Evolutionary conservation across 2,888 invertebrate species (phyloP), one percentile per base, ranked within the genome.

Genomic region (Heliconius hortense): DNA sequence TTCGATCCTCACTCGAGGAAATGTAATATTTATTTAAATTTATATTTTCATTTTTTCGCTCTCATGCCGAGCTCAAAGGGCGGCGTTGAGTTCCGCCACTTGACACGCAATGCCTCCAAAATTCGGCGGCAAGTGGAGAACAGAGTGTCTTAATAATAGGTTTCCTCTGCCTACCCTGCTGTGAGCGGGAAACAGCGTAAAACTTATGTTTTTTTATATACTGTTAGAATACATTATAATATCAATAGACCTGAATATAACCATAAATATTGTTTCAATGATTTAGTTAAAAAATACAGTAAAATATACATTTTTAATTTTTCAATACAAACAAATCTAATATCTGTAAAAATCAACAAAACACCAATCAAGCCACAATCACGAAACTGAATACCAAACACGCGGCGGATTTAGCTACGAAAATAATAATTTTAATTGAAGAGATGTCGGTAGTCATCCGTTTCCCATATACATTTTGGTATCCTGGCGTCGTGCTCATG

Each of bases 381-480:
- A 35, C 26, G 72, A 76, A 78, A 71, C 72, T 70, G 59, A 74
- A 86, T 88, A 86, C 86, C 88, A 89, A 87, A 90, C 89, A 88
- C 86, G 89, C 90, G 89, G 85, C 88, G 87, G 69, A 77, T 73
- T 84, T 86, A 86, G 84, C 85, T 83, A 82, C 85, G 87, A 60
- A 89, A 91, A 89, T 88, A 91, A 91, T 90, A 88, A 91, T 91
- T 91, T 89, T 89, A 89, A 90, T 89, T 86, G 87, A 86, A 86
- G 85, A 82, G 84, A 84, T 80, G 82, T 79, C 83, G 81, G 80
- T 77, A 81, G 84, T 82, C 86, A 86, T 88, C 86, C 87, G 89
- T 88, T 90, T 90, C 64, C 70, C 88, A 86, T 85, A 86, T 88
- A 89, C 89, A 88, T 89, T 91, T 90, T 84, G 84, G 86, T 89